Evolutionary conservation across 2,113 vertebrate species (phyloP).

Genomic region (Marcusenius ussheri): DNA sequence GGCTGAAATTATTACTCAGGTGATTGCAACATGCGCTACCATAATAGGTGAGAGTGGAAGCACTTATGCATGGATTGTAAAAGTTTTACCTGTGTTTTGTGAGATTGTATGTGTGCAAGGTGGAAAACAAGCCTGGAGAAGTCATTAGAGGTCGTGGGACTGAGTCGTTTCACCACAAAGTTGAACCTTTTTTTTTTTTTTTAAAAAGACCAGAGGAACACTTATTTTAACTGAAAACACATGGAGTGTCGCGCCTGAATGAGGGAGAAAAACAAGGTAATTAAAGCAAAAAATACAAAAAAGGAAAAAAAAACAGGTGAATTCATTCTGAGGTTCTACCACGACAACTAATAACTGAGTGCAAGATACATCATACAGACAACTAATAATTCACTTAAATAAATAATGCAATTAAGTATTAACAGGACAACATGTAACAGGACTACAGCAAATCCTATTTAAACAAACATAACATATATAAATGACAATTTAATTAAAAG

Average conservation of each 20-base stretch:
- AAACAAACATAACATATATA: background rate
- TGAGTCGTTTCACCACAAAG: background rate
- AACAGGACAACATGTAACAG: background rate
- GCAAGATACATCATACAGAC: background rate
- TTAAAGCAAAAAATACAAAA: conserved; percentile 16
- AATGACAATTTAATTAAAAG: background rate
- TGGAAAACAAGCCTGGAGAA: conserved; percentile 5
- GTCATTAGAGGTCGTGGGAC: conserved; percentile 13
- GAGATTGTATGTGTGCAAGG: conserved; percentile 5
- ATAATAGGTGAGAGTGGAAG: background rate
- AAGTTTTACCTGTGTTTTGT: conserved; percentile 8
- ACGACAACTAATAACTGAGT: background rate
- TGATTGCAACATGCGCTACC: background rate
- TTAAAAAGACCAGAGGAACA: background rate
- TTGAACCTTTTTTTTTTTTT: conserved; percentile 1
- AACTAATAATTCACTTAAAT: background rate
- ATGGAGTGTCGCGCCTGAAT: conserved; percentile 17
- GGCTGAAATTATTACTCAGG: background rate
- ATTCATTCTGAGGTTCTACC: background rate
- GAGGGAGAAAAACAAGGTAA: conserved; percentile 19
- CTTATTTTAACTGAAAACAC: conserved; percentile 19
- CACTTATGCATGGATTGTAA: background rate
- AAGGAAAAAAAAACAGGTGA: conserved; percentile 5
- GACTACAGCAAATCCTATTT: background rate
- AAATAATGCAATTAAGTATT: background rate